Evolutionary conservation across 2,888 invertebrate species (phyloP), one percentile per base, ranked within the genome.

Genomic region (Amphipyra tragopoginis): DNA sequence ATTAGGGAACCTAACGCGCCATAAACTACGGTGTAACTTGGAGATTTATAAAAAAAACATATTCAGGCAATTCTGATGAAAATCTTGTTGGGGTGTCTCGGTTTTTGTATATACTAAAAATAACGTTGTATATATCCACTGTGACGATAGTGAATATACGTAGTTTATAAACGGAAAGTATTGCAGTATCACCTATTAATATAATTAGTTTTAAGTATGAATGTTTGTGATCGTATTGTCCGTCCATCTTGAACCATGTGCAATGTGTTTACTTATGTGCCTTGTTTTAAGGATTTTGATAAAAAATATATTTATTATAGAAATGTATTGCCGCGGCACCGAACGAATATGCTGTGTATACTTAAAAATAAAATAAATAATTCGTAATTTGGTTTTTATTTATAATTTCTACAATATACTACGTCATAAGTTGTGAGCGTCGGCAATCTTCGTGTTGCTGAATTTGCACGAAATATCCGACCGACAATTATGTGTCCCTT

Each of bases 151-250:
- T n/a, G n/a, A n/a, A n/a, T n/a, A 21, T 21, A 21, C 21, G 3
- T 21, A 21, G 21, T 11, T 29, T n/a, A 33, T 2, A 34, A 15
- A 7, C 2, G n/a, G 36, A 13, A 29, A 43, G 6, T n/a, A 14
- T 9, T 45, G 49, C 65, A 69, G 60, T 77, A 57, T 63, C 65
- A 42, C 38, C 44, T 44, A 40, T 33, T 33, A 51, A 53, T 58
- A 42, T 64, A 59, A 33, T 53, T 75, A 44, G 40, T 47, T 2
- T 38, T 73, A 71, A 76, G 62, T 21, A 61, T 77, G 64, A 82
- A 81, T 85, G 86, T 90, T 90, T 91, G 91, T 93, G 90, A 92
- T 90, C 73, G 92, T 90, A 42, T 55, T 83, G 89, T 90, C 92
- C 93, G 92, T 92, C 93, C 92, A 87, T 82, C 47, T 78, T 74